Evolutionary conservation across 2,888 invertebrate genomes (phyloP), one percentile per base, ranked within the genome.

Genomic region (Prosapia bicincta): DNA sequence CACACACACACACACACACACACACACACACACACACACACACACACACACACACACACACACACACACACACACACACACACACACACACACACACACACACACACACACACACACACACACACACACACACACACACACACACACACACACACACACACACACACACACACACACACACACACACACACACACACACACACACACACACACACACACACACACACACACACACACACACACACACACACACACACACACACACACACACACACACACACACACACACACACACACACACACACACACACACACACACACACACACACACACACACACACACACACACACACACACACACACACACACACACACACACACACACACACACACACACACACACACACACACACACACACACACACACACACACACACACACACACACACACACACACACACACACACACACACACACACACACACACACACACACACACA

Each of bases 11-110:
- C 65, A 65, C 65, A 65, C 65, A 65, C 65, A 65, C 65, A 65
- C 65, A 65, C 65, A 65, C 65, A 65, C 65, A 65, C 65, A 65
- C 65, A 65, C 65, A 65, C 65, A 65, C 65, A 65, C 65, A 65
- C 65, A 65, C 65, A 65, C 65, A 65, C 65, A 65, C 65, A 65
- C 65, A 65, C 65, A 65, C 65, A 65, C 65, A 65, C 65, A 65
- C 65, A 65, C 65, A 65, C 65, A 65, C 65, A 65, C 65, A 65
- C 65, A 65, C 65, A 65, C 65, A 65, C 65, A 65, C 65, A 65
- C 65, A 65, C 65, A 65, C 65, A 65, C 65, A 65, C 65, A 65
- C 65, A 65, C 65, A 65, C 65, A 65, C 65, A 65, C 65, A 65
- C 65, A 65, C 65, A 65, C 65, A 65, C 65, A 65, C 65, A 65